These are phyloP conservation scores for Gobiocypris rarus DNA, from an alignment of 2,113 vertebrate species.

Conservation along the genomic window DNA sequence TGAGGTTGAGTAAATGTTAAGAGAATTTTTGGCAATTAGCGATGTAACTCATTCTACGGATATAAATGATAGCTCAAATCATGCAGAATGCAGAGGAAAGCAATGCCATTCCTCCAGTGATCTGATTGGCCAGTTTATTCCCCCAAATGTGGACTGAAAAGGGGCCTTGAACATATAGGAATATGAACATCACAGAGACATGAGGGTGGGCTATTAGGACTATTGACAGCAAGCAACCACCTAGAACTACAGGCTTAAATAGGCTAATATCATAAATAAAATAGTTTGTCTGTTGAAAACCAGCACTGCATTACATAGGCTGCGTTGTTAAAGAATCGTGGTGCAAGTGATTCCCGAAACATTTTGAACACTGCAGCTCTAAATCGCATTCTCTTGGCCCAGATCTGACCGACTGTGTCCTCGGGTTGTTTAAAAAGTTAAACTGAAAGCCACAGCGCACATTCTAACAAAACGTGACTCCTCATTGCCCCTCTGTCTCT, in stretches of 20 bases:
- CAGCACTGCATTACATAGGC: not conserved
- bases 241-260: not conserved
- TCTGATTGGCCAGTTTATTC: not conserved
- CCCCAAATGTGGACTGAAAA: not conserved
- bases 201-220: not conserved
- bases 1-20: not conserved
- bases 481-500: conserved; percentile 19
- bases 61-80: not conserved
- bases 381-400: not conserved
- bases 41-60: not conserved
- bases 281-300: not conserved
- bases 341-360: not conserved
- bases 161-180: not conserved
- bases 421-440: conserved; percentile 19
- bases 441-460: conserved; percentile 29
- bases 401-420: conserved; percentile 1
- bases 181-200: not conserved
- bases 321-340: not conserved
- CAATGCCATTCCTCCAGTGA: not conserved
- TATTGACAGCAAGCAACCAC: not conserved
- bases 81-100: not conserved
- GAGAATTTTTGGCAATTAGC: not conserved
- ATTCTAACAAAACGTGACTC: conserved; percentile 66
- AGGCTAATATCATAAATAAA: not conserved
- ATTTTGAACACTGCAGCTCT: not conserved